Conservation (phyloP, 2,113 vertebrate genomes). For the Mobula hypostoma region DNA sequence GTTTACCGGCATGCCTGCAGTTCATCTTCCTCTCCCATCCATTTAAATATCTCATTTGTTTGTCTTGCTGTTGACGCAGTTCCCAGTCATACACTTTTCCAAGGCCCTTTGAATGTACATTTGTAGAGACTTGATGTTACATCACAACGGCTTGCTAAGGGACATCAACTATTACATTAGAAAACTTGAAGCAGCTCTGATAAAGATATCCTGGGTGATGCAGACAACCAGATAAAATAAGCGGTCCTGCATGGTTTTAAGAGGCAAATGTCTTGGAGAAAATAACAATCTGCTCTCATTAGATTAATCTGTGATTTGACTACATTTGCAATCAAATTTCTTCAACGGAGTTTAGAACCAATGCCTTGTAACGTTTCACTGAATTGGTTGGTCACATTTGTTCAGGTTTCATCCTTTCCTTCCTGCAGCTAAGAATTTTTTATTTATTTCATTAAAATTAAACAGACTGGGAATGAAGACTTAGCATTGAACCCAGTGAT, state of each 20-base stretch:
- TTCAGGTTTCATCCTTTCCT: background rate
- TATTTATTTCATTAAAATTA: background rate
- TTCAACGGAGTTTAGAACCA: background rate
- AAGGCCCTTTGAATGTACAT: too few species aligned
- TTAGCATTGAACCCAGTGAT: background rate
- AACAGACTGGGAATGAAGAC: background rate
- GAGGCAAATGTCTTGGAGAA: background rate
- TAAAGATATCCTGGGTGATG: background rate
- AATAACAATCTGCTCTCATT: background rate
- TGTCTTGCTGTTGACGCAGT: background rate
- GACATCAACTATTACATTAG: background rate
- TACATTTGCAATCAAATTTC: background rate
- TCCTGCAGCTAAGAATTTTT: background rate
- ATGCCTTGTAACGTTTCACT: background rate
- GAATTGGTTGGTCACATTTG: background rate
- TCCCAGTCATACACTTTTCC: background rate
- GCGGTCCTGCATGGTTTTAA: background rate
- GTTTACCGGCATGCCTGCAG: background rate
- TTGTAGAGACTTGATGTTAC: background rate
- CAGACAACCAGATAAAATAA: background rate
- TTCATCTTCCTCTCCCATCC: background rate
- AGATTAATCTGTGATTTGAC: slow-evolving; percentile 9
- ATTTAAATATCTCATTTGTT: background rate
- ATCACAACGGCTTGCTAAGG: background rate
- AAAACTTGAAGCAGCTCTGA: background rate